These are phyloP conservation scores for Lasiommata megera DNA, from an alignment of 2,888 invertebrate genomes.

Conservation along the genomic window DNA sequence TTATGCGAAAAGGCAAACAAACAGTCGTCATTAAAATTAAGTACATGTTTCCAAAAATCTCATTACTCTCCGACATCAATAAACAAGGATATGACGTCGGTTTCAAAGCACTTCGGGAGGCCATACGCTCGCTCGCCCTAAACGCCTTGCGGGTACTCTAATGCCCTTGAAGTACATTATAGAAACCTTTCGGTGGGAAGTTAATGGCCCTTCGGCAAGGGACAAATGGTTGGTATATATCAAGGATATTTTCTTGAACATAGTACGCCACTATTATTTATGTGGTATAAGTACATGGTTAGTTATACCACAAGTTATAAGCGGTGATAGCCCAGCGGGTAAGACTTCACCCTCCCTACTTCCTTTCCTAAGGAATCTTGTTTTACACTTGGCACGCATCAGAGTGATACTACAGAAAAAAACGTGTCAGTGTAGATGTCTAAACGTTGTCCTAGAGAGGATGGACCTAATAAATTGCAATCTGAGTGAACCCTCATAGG, in stretches of 20 bases:
- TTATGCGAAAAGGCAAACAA: too few species aligned
- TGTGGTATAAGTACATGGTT: too few species aligned
- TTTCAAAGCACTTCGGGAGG: constrained; percentile 55
- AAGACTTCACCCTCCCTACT: too few species aligned
- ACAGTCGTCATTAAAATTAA: not conserved
- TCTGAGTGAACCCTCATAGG: too few species aligned
- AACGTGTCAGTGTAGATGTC: too few species aligned
- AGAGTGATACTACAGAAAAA: too few species aligned
- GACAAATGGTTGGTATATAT: constrained; percentile 35
- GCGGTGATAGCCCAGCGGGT: too few species aligned
- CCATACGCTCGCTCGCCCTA: constrained; percentile 51
- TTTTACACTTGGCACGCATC: too few species aligned
- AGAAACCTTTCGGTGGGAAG: constrained; percentile 55
- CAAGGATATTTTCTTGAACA: constrained; percentile 25
- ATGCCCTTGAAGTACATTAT: constrained; percentile 62
- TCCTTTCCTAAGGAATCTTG: too few species aligned
- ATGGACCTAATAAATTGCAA: too few species aligned
- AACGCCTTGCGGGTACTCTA: constrained; percentile 61
- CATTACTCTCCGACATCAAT: constrained; percentile 35
- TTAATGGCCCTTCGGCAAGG: constrained; percentile 54
- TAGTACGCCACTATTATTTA: constrained; percentile 6
- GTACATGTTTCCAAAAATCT: constrained; percentile 12
- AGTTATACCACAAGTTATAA: too few species aligned
- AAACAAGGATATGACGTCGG: constrained; percentile 52
- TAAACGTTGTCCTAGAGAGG: too few species aligned